These are phyloP conservation scores for Heliconius sara DNA, from an alignment of 2,888 invertebrate genomes.

Conservation along the genomic window DNA sequence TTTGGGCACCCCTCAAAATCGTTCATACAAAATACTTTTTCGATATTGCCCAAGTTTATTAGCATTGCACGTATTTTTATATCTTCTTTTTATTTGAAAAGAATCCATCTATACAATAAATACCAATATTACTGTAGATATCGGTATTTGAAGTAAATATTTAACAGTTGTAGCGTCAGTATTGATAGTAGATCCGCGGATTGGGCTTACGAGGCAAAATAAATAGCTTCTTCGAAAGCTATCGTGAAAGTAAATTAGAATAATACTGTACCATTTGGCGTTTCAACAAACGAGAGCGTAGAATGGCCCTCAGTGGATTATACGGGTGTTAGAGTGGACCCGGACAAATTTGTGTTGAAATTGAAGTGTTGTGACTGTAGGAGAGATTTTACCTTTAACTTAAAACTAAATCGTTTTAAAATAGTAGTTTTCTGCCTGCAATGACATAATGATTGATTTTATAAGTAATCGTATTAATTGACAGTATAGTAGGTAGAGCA, in stretches of 20 bases:
- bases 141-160: neutral
- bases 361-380: constrained; percentile 72
- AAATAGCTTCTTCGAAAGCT: constrained; percentile 82
- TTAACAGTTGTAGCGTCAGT: neutral
- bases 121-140: neutral
- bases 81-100: constrained; percentile 74
- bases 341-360: constrained; percentile 77
- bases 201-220: constrained; percentile 74
- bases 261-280: constrained; percentile 82
- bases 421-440: neutral
- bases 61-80: constrained; percentile 81
- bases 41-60: constrained; percentile 82
- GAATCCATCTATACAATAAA: constrained; percentile 66
- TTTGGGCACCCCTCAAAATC: constrained; percentile 76
- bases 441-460: neutral
- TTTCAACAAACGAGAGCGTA: constrained; percentile 80
- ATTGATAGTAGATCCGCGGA: constrained; percentile 50
- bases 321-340: constrained; percentile 72
- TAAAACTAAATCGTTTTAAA: constrained; percentile 33
- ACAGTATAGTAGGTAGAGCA: neutral
- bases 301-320: constrained; percentile 81
- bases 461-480: neutral
- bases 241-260: constrained; percentile 82
- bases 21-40: constrained; percentile 82
- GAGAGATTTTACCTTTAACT: constrained; percentile 57